Evolutionary conservation across 2,113 vertebrate genomes (phyloP).

Genomic region (Turdus rufiventris): DNA sequence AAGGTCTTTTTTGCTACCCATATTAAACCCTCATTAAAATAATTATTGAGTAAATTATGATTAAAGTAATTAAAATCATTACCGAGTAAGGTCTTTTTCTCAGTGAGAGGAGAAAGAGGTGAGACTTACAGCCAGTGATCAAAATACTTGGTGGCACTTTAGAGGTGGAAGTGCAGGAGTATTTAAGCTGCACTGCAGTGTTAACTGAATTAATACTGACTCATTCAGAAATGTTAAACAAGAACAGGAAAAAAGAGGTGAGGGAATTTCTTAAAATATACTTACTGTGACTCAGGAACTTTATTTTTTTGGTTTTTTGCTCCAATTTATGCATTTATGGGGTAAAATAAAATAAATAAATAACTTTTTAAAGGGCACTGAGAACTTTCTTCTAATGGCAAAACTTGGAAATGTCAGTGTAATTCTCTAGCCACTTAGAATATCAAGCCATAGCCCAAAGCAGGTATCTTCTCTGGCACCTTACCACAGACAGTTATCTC

Average conservation of each 20-base stretch:
- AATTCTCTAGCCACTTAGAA: background rate
- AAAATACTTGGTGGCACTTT: conserved; percentile 48
- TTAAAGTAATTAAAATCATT: conserved; percentile 3
- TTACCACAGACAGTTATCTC: conserved; percentile 90
- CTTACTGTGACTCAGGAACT: conserved; percentile 48
- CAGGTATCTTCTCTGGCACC: background rate
- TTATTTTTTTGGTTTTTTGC: conserved; percentile 9
- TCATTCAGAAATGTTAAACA: conserved; percentile 62
- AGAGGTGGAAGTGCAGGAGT: conserved; percentile 57
- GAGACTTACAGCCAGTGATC: conserved; percentile 36
- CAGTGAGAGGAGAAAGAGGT: conserved; percentile 8
- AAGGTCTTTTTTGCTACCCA: background rate
- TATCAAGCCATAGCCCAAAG: background rate
- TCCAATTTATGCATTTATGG: background rate
- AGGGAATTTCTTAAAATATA: conserved; percentile 46
- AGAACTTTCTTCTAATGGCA: background rate
- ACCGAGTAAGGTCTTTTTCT: background rate
- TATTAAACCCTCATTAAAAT: conserved; percentile 11
- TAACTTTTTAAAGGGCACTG: background rate
- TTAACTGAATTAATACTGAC: conserved; percentile 31
- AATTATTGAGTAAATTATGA: background rate
- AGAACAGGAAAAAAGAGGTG: conserved; percentile 53
- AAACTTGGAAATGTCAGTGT: background rate
- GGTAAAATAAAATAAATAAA: background rate
- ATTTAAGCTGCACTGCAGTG: conserved; percentile 12